A percentile compares a stretch with the other conserved stretches of the same genome.
These are phyloP conservation scores for Muraenolepis orangiensis DNA, from an alignment of 2,797 vertebrate genomes.

Conservation along the genomic window DNA sequence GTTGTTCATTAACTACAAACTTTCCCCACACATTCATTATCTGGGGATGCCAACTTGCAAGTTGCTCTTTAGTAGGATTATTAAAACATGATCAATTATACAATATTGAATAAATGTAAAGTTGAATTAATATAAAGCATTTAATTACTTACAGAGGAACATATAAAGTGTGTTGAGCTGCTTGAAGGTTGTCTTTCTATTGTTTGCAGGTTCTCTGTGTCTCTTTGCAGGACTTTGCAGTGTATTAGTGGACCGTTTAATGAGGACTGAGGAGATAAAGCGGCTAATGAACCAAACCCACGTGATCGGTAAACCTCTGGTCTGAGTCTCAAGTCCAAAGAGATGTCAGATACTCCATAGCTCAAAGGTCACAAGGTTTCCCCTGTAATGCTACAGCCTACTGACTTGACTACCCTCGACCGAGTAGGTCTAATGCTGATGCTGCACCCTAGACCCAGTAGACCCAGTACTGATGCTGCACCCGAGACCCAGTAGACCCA, in stretches of 20 bases:
- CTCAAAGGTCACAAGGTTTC: not conserved
- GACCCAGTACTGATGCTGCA: too few species aligned
- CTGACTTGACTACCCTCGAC: not conserved
- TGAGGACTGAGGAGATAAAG: not conserved
- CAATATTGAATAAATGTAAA: too few species aligned
- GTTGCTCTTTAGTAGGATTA: not conserved
- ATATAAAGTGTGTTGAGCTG: not conserved
- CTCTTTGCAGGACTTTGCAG: not conserved
- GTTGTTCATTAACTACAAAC: too few species aligned
- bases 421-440: too few species aligned
- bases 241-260: not conserved
- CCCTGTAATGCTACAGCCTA: not conserved
- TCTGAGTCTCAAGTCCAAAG: not conserved
- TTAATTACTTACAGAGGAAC: not conserved
- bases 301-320: not conserved
- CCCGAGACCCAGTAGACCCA: too few species aligned
- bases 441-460: too few species aligned
- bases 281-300: not conserved
- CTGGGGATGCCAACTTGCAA: too few species aligned
- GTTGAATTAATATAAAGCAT: not conserved
- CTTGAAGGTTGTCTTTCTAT: not conserved
- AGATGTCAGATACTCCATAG: not conserved
- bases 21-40: too few species aligned
- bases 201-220: not conserved
- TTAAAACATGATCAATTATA: not conserved